These are phyloP conservation scores for Tetranychus urticae DNA, from an alignment of 1,140 invertebrate genomes.

Conservation along the genomic window DNA sequence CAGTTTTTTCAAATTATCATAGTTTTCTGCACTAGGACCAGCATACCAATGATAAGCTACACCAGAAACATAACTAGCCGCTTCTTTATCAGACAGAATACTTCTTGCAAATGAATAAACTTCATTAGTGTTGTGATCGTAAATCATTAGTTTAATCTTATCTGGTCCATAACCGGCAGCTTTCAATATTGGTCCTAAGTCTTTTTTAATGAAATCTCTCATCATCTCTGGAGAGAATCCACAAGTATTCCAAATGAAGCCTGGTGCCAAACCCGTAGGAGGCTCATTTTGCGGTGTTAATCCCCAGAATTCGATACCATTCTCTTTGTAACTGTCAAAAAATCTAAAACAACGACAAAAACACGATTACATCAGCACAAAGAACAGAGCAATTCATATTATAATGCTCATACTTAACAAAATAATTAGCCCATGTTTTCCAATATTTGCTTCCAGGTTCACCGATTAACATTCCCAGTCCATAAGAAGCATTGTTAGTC, in stretches of 20 bases:
- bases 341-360: constrained; percentile 22
- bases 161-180: no score
- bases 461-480: neutral
- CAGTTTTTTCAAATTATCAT: constrained; percentile 18
- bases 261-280: neutral
- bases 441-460: neutral
- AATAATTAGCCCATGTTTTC: constrained; percentile 45
- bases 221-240: neutral
- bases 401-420: constrained; percentile 16
- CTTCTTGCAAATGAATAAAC: neutral
- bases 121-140: neutral
- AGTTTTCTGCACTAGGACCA: no score
- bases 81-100: constrained; percentile 2
- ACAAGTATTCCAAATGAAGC: neutral
- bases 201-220: no score
- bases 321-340: constrained; percentile 28
- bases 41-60: constrained; percentile 42
- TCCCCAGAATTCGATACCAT: constrained; percentile 31
- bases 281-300: constrained; percentile 36
- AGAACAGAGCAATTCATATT: no score
- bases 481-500: constrained; percentile 42
- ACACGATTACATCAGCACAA: no score
- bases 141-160: neutral
- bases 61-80: constrained; percentile 4
- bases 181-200: no score